These are phyloP conservation scores for Abrostola triplasia DNA, from an alignment of 2,888 invertebrate species.

Conservation along the genomic window DNA sequence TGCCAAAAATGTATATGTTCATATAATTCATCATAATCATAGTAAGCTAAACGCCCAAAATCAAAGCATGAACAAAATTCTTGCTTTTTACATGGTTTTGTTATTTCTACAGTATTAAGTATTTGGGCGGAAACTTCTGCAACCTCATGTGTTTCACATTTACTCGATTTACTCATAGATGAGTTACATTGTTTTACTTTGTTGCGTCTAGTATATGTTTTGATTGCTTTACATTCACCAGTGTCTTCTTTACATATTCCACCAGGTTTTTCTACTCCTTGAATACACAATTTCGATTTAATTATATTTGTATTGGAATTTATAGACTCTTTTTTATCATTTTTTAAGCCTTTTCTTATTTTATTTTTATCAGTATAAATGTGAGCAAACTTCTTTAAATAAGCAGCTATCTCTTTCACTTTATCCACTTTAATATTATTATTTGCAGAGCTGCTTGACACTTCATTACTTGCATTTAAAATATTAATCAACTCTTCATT, in stretches of 20 bases:
- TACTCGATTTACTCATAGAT: conserved; percentile 19
- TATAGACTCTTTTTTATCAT: conserved; percentile 29
- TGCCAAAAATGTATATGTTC: conserved; percentile 78
- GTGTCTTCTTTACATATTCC: conserved; percentile 52
- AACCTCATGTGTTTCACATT: conserved; percentile 20
- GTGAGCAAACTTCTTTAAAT: conserved; percentile 57
- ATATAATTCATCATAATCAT: conserved; percentile 64
- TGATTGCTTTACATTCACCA: conserved; percentile 47
- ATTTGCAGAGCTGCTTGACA: conserved; percentile 30
- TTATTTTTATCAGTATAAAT: conserved; percentile 42
- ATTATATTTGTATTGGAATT: conserved; percentile 44
- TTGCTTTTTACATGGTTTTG: conserved; percentile 29
- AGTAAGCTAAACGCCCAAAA: conserved; percentile 71
- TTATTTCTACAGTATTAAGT: conserved; percentile 32
- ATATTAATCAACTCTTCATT: conserved; percentile 28
- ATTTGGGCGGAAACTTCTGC: conserved; percentile 16
- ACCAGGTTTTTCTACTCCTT: conserved; percentile 81
- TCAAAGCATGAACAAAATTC: conserved; percentile 77
- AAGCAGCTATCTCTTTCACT: conserved; percentile 62
- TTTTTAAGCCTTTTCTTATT: conserved; percentile 27
- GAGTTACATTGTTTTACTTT: conserved; percentile 31
- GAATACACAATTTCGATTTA: conserved; percentile 72
- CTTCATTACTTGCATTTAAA: conserved; percentile 35
- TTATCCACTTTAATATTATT: conserved; percentile 39
- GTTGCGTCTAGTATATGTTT: conserved; percentile 66